Percentiles rank a stretch among this genome's conserved stretches.
Conservation (phyloP, 2,888 invertebrate species). For the Orgyia antiqua region DNA sequence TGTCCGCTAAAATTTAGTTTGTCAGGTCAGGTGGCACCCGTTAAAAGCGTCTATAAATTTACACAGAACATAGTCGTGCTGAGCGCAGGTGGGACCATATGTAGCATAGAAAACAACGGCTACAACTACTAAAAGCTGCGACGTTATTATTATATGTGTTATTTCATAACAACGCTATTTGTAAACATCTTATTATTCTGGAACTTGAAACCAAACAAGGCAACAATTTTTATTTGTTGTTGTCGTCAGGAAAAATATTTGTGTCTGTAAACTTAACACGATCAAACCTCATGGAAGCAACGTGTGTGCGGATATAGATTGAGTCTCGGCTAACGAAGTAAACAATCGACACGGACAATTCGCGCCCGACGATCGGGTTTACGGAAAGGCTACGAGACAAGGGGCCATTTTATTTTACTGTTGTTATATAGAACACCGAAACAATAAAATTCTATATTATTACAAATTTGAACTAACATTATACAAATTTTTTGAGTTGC, state of each 20-base stretch:
- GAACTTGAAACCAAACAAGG: no score
- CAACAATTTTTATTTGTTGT: no score
- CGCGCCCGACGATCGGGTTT: conserved; percentile 50
- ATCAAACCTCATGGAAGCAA: conserved; percentile 51
- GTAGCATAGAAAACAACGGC: conserved; percentile 42
- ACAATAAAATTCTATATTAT: no score
- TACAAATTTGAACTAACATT: no score
- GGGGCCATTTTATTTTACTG: conserved; percentile 18
- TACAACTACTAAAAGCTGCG: conserved; percentile 36
- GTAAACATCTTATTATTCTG: no score
- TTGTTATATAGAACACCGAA: no score
- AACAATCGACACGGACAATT: conserved; percentile 65
- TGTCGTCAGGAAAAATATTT: conserved; percentile 39
- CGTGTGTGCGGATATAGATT: conserved; percentile 50
- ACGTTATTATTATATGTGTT: conserved; percentile 30
- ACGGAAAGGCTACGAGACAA: conserved; percentile 53
- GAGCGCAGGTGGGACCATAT: conserved; percentile 61
- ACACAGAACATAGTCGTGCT: conserved; percentile 53
- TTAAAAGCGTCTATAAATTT: conserved; percentile 75
- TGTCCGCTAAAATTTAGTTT: conserved; percentile 62
- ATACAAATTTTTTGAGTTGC: no score
- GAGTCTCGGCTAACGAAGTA: conserved; percentile 69
- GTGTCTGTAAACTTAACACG: conserved; percentile 34
- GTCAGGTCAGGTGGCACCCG: conserved; percentile 74
- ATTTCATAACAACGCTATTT: no score